phyloP scores from a whole-genome alignment of 2,797 vertebrate genomes.

The Gymnopithys bicolor region DNA sequence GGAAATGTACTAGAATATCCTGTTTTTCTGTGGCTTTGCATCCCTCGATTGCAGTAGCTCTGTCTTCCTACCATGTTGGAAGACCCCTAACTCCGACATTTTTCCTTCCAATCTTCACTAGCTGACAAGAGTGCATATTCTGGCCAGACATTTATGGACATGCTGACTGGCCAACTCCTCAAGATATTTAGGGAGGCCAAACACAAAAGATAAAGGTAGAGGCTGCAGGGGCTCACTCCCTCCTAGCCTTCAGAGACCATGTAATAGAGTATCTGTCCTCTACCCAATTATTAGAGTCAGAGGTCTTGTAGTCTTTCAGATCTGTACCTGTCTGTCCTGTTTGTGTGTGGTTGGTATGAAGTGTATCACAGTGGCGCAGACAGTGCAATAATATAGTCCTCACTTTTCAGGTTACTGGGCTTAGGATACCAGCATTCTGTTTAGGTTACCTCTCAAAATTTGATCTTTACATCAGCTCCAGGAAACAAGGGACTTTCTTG shows the following conservation, averaged over 20 bases:
- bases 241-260: background rate
- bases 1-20: background rate
- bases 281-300: background rate
- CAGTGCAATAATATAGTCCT: background rate
- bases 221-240: background rate
- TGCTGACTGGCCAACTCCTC: background rate
- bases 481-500: conserved; percentile 57
- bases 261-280: background rate
- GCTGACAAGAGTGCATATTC: background rate
- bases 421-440: conserved; percentile 3
- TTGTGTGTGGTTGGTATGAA: background rate
- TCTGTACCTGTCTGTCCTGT: background rate
- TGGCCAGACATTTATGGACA: background rate
- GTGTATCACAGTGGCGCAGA: background rate
- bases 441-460: conserved; percentile 28
- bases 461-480: conserved; percentile 10
- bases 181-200: background rate
- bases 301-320: background rate
- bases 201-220: background rate
- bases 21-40: background rate
- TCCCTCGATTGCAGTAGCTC: background rate
- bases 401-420: background rate
- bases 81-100: background rate
- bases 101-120: background rate
- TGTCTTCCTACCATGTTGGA: background rate